Base-by-base conservation (phyloP, 2,113 vertebrate genomes). In the Panthera tigris region DNA sequence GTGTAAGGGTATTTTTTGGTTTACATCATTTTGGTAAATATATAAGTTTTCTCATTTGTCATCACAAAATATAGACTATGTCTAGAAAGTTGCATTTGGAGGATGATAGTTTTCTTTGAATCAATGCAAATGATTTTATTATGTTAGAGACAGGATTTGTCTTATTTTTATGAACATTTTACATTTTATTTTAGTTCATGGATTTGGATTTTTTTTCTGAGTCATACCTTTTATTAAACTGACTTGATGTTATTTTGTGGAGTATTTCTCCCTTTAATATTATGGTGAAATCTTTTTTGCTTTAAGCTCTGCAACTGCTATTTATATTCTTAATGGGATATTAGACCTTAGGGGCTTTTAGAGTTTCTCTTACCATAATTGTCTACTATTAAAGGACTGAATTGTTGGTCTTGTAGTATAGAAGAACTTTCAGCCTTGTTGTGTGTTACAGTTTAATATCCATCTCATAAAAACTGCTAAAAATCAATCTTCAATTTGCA, bases 401-500 rank as follows among this genome's bases (percentile, higher is more conserved):
- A 74, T 79, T 96, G 79, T 76, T 98, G 80, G 50, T 92, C 86
- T 97, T 74, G 25, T 79, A 94, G 78, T 82, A 95, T 57, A 66
- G 69, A 94, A 65, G 31, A 92, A 69, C 45, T 73, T 57, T 63
- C 33, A 91, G 12, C 31, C 52, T 95, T 92, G 50, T 79, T 96
- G 36, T 52, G 3, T 92, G 39, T 69, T 81, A 73, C n/a, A 78
- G 50, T 78, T 97, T 97, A 97, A 97, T 94, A 96, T 92, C 74
- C 15, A 65, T 85, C 48, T 76, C 68, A 91, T 85, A 97, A 91
- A 83, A 95, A 80, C 29, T 52, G 36, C 39, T 94, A 50, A 92
- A 92, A 97, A 86, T 80, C 68, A 94, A 48, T 96, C 80, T 92
- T 97, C 36, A 90, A n/a, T 80, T 96, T 96, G 63, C 55, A 95